phyloP scores from a whole-genome alignment of 2,888 invertebrate species.

The Tillus elongatus region DNA sequence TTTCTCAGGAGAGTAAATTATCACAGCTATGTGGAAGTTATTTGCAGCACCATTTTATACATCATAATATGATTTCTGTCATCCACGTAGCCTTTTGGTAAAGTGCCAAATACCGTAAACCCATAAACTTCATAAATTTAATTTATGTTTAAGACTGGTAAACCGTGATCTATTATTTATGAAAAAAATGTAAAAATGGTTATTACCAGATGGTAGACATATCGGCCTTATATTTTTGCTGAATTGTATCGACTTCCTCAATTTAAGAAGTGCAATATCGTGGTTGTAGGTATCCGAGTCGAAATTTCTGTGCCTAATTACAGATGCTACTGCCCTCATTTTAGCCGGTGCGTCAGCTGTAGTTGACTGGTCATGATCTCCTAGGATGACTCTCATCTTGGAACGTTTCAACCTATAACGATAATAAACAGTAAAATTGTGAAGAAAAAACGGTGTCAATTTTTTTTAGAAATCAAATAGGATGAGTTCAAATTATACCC shows the following conservation, averaged over 20 bases:
- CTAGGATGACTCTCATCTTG: slow-evolving; percentile 72
- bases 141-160: too few species aligned
- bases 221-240: slow-evolving; percentile 68
- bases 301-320: slow-evolving; percentile 73
- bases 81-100: too few species aligned
- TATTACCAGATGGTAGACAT: slow-evolving; percentile 52
- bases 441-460: not conserved
- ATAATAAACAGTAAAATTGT: not conserved
- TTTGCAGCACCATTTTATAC: too few species aligned
- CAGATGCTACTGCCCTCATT: slow-evolving; percentile 70
- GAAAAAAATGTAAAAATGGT: too few species aligned
- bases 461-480: too few species aligned
- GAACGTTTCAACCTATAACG: slow-evolving; percentile 61
- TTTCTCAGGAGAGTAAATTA: too few species aligned
- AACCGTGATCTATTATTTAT: too few species aligned
- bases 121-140: too few species aligned
- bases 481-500: too few species aligned
- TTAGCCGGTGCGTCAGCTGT: slow-evolving; percentile 70
- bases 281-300: slow-evolving; percentile 80
- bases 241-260: slow-evolving; percentile 69
- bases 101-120: too few species aligned
- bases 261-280: slow-evolving; percentile 69
- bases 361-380: slow-evolving; percentile 75
- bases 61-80: too few species aligned
- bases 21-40: too few species aligned